Conservation (phyloP, 2,888 invertebrate species). For the Dasypolia templi region DNA sequence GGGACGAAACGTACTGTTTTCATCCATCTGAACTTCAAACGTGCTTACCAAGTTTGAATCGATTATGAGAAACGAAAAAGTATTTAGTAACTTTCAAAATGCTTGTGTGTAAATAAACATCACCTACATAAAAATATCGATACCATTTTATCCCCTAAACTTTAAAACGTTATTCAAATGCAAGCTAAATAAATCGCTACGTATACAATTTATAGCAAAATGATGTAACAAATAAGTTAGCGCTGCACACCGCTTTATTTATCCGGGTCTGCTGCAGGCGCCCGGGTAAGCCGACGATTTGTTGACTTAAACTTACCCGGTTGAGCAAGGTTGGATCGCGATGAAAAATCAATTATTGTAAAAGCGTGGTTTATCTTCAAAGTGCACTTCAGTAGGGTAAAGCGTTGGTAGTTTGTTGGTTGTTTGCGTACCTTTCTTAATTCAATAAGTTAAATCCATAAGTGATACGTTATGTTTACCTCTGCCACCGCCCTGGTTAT, state of each 20-base stretch:
- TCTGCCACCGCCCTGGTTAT: not conserved
- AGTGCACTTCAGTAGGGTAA: slow-evolving; percentile 20
- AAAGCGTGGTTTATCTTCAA: slow-evolving; percentile 32
- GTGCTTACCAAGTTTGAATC: too few species aligned
- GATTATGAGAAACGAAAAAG: too few species aligned
- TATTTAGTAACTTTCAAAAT: too few species aligned
- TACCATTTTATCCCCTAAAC: slow-evolving; percentile 2
- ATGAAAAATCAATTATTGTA: slow-evolving; percentile 55
- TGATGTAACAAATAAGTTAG: slow-evolving; percentile 49
- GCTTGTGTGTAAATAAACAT: too few species aligned
- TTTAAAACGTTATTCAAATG: slow-evolving; percentile 36
- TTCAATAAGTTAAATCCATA: not conserved
- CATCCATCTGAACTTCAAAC: too few species aligned
- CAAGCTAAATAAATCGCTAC: slow-evolving; percentile 28
- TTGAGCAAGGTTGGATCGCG: slow-evolving; percentile 21
- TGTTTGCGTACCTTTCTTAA: not conserved
- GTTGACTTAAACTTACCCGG: slow-evolving; percentile 52
- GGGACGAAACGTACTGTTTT: too few species aligned
- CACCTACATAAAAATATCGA: slow-evolving; percentile 9
- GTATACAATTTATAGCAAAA: slow-evolving; percentile 40
- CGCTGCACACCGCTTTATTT: slow-evolving; percentile 44
- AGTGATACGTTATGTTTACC: not conserved
- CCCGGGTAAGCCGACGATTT: slow-evolving; percentile 54
- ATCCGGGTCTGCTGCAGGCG: slow-evolving; percentile 36
- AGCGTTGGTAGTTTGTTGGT: slow-evolving; percentile 3